Conservation (phyloP, 2,888 invertebrate genomes). For the Phengaris alcon region DNA sequence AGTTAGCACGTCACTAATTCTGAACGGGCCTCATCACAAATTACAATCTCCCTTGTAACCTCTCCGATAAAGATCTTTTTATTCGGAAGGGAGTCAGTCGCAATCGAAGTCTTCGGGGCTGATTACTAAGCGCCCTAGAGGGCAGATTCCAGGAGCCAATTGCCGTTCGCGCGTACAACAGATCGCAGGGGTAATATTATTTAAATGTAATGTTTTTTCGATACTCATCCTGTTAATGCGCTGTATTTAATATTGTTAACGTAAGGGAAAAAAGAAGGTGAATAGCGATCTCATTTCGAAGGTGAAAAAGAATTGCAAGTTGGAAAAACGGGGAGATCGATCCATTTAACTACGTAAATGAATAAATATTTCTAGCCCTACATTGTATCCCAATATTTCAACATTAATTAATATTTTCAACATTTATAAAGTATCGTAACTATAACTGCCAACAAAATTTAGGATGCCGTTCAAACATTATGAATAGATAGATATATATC, state of each 20-base stretch:
- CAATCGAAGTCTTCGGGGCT: slow-evolving; percentile 66
- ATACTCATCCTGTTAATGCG: slow-evolving; percentile 58
- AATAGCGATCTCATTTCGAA: neutral
- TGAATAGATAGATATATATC: no score
- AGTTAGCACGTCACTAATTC: slow-evolving; percentile 56
- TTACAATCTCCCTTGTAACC: slow-evolving; percentile 70
- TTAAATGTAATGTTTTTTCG: slow-evolving; percentile 78
- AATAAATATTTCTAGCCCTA: no score
- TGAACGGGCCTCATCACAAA: slow-evolving; percentile 64
- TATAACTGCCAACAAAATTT: no score
- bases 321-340: neutral
- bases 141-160: slow-evolving; percentile 72
- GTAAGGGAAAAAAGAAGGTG: neutral
- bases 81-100: slow-evolving; percentile 68
- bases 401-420: no score
- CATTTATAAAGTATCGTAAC: no score
- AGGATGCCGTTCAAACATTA: no score
- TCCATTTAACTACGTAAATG: no score
- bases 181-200: slow-evolving; percentile 77
- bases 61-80: slow-evolving; percentile 73
- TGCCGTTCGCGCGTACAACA: slow-evolving; percentile 72
- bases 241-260: slow-evolving; percentile 42
- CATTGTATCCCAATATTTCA: no score
- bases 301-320: neutral
- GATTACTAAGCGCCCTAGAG: slow-evolving; percentile 75